Evolutionary conservation across 37 sponge, comb jelly and placozoan genomes (phyloP), one percentile per base, ranked within the genome.

Genomic region (Tethya wilhelma): DNA sequence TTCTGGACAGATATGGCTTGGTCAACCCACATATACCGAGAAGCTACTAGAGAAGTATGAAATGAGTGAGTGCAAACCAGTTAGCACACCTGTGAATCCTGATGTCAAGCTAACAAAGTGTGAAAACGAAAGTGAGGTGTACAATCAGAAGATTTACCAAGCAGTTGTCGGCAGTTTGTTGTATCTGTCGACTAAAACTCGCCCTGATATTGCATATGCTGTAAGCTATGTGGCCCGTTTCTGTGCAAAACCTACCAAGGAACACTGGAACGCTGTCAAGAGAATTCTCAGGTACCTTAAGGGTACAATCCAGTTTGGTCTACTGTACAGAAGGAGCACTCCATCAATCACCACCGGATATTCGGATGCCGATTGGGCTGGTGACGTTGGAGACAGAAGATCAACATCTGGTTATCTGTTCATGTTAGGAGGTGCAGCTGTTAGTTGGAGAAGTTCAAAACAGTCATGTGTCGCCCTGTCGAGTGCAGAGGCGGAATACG

Each of bases 1-100:
- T 11, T 72, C 57, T 30, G 87, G n/a, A n/a, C n/a, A n/a, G n/a
- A n/a, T 83, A 34, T 89, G 89, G 89, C 71, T 89, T 38, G 79
- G 89, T 38, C 84, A 89, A 44, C 89, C 77, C 36, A 59, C 72
- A 14, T 89, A 70, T 60, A 84, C 80, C 28, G 80, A 83, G 49
- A 37, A 56, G 32, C 32, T 89, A 23, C 74, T 89, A 25, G 74
- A 79, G 69, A 79, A 79, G 32, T 84, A 69, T 66, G 84, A 80
- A 22, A 83, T 89, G 85, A 60, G 84, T 23, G 44, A 81, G 29
- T 29, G 56, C 17, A 83, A 89, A 63, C 41, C 79, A n/a, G 71
- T 40, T 43, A 29, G 22, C 9, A 84, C 84, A 44, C 84, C 84
- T 42, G 77, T 67, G 22, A 44, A 75, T 39, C 19, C 33, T 20